Conservation (phyloP, 2,888 invertebrate genomes). For the Lordiphosa andalusiaca region DNA sequence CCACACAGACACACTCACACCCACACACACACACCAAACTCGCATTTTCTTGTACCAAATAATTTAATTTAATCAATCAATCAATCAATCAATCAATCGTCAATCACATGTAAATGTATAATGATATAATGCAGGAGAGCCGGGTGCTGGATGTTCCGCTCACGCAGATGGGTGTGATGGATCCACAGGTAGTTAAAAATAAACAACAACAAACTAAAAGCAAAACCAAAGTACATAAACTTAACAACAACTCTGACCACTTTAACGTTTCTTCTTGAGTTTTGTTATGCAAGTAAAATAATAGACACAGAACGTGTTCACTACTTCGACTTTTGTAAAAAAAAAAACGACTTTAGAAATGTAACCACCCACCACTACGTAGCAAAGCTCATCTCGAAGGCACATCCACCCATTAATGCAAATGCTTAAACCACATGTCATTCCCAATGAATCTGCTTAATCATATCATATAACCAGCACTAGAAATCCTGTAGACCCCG, state of each 20-base stretch:
- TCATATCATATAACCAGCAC: neutral
- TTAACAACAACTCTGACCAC: slow-evolving; percentile 34
- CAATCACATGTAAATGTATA: slow-evolving; percentile 42
- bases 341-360: slow-evolving; percentile 25
- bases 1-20: neutral
- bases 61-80: slow-evolving; percentile 2
- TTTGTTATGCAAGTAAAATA: slow-evolving; percentile 33
- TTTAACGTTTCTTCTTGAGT: slow-evolving; percentile 56
- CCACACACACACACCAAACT: slow-evolving; percentile 1
- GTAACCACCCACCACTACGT: slow-evolving; percentile 8
- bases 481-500: slow-evolving; percentile 4
- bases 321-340: slow-evolving; percentile 36
- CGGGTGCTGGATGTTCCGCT: slow-evolving; percentile 94
- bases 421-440: neutral
- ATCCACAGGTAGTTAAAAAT: slow-evolving; percentile 87
- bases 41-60: slow-evolving; percentile 5
- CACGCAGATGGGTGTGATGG: slow-evolving; percentile 96
- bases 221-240: slow-evolving; percentile 17
- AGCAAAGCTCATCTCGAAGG: slow-evolving; percentile 20
- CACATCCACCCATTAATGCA: slow-evolving; percentile 4
- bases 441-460: neutral
- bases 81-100: slow-evolving; percentile 21
- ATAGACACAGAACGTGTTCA: slow-evolving; percentile 14
- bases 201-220: slow-evolving; percentile 21
- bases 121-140: slow-evolving; percentile 83